phyloP scores from a whole-genome alignment of 2,888 invertebrate genomes.

The Pyrgus malvae region DNA sequence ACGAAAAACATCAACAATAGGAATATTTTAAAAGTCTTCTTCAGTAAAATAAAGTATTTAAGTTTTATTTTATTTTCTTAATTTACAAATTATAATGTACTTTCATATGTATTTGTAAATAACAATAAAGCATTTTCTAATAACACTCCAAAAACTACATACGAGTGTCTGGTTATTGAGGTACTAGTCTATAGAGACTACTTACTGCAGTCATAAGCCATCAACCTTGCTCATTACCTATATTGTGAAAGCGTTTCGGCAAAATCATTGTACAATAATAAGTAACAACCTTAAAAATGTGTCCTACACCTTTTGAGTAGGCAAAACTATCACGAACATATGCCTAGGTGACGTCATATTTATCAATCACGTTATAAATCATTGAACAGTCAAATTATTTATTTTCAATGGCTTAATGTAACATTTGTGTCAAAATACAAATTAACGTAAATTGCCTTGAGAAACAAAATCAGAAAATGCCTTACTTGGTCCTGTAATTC shows the following conservation, averaged over 20 bases:
- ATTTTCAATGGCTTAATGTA: not conserved
- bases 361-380: not conserved
- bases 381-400: not conserved
- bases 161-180: too few species aligned
- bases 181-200: too few species aligned
- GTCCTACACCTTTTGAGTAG: conserved; percentile 5
- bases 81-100: too few species aligned
- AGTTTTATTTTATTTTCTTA: too few species aligned
- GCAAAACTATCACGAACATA: not conserved
- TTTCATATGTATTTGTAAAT: too few species aligned
- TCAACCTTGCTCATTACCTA: not conserved
- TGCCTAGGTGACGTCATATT: conserved; percentile 1
- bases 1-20: too few species aligned
- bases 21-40: too few species aligned
- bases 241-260: not conserved
- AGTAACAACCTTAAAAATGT: too few species aligned
- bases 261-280: not conserved
- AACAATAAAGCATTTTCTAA: too few species aligned
- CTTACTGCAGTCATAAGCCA: not conserved
- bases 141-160: too few species aligned
- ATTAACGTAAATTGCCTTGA: not conserved
- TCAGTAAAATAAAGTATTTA: too few species aligned
- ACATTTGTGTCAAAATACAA: conserved; percentile 3
- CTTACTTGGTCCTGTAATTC: conserved; percentile 14
- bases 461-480: conserved; percentile 19